Base-by-base conservation (phyloP, 35 echinoderm and acorn worm species). In the Eucidaris tribuloides region DNA sequence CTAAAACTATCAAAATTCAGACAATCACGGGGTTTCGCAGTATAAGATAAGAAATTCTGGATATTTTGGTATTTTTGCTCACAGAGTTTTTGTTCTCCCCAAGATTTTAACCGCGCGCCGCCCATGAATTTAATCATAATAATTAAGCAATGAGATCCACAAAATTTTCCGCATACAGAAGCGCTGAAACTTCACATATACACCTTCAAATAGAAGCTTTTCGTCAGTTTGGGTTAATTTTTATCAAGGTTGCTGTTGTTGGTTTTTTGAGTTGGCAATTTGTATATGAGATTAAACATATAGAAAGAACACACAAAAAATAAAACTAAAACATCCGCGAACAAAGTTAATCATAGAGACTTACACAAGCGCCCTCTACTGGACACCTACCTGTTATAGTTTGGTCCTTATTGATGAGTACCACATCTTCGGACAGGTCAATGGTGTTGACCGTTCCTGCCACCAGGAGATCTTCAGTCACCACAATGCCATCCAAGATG, bases 341-440 rank as follows among this genome's bases (percentile, higher is more conserved):
- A 57, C 24, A 57, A 0, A 57, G 54, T 17, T 19, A 19, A 17
- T 19, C 18, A 57, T 57, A 19, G 18, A 57, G 17, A 1, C 24
- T 24, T 57, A 24, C 18, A 19, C 18, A 17, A 17, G n/a, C 0
- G 15, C 15, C n/a, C 30, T 23, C 38, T 41, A 6, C 18, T 28
- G 7, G 13, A 36, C 6, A 34, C 84, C 52, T 83, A 89, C 87
- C 87, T 65, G 25, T 56, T 0, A 89, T 83, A 0, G 87, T 89
- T 49, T 89, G 87, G 29, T 76, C 76, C 0, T 38, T 46, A 28
- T 40, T 33, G n/a, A 34, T 45, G 14, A 89, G 58, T 24, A 89
- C 79, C 1, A 58, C 79, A n/a, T 89, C 87, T 59, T 89, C 87
- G 34, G 87, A 89, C 17, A 89, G 62, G 30, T 89, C 87, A 40